A percentile compares a stretch with the other conserved stretches of the same genome.
Evolutionary conservation across 2,888 invertebrate species (phyloP).

Genomic region (Molanna angustata): DNA sequence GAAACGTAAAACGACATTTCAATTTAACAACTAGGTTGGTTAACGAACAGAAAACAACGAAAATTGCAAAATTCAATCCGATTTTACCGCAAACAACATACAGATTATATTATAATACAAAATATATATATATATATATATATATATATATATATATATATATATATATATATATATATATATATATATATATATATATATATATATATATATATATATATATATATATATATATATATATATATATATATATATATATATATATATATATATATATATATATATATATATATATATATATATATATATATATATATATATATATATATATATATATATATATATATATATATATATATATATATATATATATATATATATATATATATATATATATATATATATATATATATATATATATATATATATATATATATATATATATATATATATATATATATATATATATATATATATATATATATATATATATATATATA

Average conservation of each 20-base stretch:
- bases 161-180: conserved; percentile 15
- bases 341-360: conserved; percentile 7
- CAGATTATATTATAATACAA: too few species aligned
- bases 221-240: conserved; percentile 13
- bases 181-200: conserved; percentile 17
- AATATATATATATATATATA: conserved; percentile 13
- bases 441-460: conserved; percentile 9
- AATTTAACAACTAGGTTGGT: too few species aligned
- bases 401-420: conserved; percentile 12
- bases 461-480: neutral
- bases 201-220: conserved; percentile 17
- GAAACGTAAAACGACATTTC: too few species aligned
- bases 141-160: conserved; percentile 8
- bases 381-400: conserved; percentile 11
- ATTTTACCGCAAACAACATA: too few species aligned
- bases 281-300: conserved; percentile 1
- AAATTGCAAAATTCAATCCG: too few species aligned
- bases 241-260: conserved; percentile 7
- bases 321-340: conserved; percentile 3
- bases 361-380: conserved; percentile 9
- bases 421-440: conserved; percentile 13
- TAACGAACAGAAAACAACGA: too few species aligned
- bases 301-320: conserved; percentile 2
- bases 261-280: conserved; percentile 5
- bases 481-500: neutral